Conservation (phyloP, 2,888 invertebrate genomes). For the Drosophila mimica region DNA sequence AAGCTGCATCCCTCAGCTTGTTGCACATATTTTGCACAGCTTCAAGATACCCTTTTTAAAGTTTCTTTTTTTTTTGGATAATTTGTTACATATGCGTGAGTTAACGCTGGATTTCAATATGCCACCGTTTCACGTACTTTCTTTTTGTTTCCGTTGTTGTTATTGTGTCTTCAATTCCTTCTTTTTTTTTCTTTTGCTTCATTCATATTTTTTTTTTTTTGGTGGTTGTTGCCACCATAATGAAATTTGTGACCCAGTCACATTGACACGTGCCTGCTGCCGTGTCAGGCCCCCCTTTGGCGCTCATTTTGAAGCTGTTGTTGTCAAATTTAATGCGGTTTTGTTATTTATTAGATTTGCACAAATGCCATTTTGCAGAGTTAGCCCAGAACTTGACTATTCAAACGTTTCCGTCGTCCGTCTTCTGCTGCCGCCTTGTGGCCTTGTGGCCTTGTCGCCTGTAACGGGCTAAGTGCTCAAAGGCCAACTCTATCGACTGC, state of each 20-base stretch:
- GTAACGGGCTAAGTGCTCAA: slow-evolving; percentile 64
- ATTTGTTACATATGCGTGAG: slow-evolving; percentile 54
- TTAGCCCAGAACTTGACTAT: slow-evolving; percentile 15
- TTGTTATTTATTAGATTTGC: slow-evolving; percentile 76
- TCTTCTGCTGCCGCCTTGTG: too few species aligned
- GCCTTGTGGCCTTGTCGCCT: slow-evolving; percentile 27
- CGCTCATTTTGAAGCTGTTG: slow-evolving; percentile 13
- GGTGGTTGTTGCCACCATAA: slow-evolving; percentile 27
- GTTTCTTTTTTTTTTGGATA: not conserved
- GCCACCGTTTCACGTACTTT: slow-evolving; percentile 19
- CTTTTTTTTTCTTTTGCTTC: not conserved
- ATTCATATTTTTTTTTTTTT: slow-evolving; percentile 2
- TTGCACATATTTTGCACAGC: not conserved
- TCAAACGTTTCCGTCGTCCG: not conserved
- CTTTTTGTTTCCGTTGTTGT: not conserved
- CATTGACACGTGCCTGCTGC: slow-evolving; percentile 61
- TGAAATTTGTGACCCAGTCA: slow-evolving; percentile 66
- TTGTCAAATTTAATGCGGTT: slow-evolving; percentile 70
- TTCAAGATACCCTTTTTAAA: not conserved
- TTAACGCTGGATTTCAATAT: slow-evolving; percentile 46
- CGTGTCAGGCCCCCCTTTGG: slow-evolving; percentile 27
- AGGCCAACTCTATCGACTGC: slow-evolving; percentile 44
- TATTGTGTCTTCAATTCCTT: slow-evolving; percentile 17
- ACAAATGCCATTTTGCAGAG: slow-evolving; percentile 64
- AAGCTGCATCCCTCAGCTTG: not conserved